Percentiles rank a stretch among this genome's conserved stretches.
Evolutionary conservation across 2,888 invertebrate species (phyloP).

Genomic region (Celastrina argiolus): DNA sequence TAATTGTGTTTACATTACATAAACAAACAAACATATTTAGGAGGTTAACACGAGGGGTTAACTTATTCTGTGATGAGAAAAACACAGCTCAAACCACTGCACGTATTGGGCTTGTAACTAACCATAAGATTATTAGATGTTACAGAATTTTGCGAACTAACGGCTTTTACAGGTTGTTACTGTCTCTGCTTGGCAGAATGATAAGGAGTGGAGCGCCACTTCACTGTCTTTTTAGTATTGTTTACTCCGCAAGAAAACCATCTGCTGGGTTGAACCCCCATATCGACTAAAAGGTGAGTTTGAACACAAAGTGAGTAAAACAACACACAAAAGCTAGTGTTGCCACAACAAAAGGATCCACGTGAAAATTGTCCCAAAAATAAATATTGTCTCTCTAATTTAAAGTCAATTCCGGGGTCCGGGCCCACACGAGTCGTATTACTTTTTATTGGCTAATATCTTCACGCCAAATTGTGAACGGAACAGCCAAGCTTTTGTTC

Average conservation of each 20-base stretch:
- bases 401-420: background rate
- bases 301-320: background rate
- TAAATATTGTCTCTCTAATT: background rate
- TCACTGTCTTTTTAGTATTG: too few species aligned
- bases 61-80: too few species aligned
- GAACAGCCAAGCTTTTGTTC: background rate
- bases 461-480: background rate
- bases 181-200: too few species aligned
- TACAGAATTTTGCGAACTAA: too few species aligned
- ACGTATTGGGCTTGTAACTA: too few species aligned
- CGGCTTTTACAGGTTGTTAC: too few species aligned
- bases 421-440: background rate
- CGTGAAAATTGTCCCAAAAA: background rate
- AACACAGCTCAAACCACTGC: too few species aligned
- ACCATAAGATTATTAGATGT: too few species aligned
- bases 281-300: too few species aligned
- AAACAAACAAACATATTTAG: background rate
- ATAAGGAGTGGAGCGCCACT: too few species aligned
- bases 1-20: background rate
- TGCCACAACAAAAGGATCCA: background rate
- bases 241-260: too few species aligned
- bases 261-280: too few species aligned
- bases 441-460: slow-evolving; percentile 11
- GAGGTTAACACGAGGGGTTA: background rate
- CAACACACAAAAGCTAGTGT: background rate